Conservation (phyloP, 2,113 vertebrate genomes). For the Spilogale gracilis region DNA sequence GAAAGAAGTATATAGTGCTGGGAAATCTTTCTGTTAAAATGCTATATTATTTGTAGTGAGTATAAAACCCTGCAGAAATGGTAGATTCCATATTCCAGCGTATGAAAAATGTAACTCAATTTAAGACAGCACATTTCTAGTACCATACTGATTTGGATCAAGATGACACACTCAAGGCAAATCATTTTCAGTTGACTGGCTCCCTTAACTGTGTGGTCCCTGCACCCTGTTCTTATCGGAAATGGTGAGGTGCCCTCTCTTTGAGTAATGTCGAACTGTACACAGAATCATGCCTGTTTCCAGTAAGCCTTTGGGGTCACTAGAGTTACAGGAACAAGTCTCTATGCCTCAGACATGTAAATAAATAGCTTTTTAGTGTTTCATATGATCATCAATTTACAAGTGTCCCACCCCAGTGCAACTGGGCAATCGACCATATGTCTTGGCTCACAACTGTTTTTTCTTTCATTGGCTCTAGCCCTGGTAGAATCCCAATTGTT, state of each 20-base stretch:
- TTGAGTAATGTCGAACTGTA: background rate
- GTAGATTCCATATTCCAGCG: background rate
- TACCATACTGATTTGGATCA: background rate
- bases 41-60: background rate
- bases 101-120: background rate
- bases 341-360: slow-evolving; percentile 31
- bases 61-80: background rate
- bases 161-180: background rate
- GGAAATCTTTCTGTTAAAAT: background rate
- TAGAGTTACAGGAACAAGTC: slow-evolving; percentile 54
- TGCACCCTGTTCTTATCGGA: background rate
- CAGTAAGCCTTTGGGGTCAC: slow-evolving; percentile 51
- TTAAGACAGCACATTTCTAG: background rate
- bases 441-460: background rate
- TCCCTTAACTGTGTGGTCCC: background rate
- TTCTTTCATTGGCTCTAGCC: background rate
- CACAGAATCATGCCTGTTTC: background rate
- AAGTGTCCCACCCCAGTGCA: background rate
- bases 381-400: slow-evolving; percentile 51
- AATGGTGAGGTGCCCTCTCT: background rate
- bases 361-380: slow-evolving; percentile 26
- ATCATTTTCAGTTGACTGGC: background rate
- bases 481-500: background rate
- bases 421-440: background rate
- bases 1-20: background rate